Evolutionary conservation across 2,888 invertebrate species (phyloP).

Genomic region (Ectemnius lituratus): DNA sequence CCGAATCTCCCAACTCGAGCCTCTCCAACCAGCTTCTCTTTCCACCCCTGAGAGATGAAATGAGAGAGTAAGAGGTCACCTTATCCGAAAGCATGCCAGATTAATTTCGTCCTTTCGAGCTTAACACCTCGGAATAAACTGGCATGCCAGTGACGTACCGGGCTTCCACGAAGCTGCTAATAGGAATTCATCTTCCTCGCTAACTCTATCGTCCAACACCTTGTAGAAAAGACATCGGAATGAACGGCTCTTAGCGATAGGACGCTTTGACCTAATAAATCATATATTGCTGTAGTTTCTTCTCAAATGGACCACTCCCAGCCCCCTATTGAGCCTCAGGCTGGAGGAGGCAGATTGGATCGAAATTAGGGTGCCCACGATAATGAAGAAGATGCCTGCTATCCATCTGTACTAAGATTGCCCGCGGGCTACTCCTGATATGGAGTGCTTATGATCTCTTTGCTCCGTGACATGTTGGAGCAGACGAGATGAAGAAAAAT

Average conservation of each 20-base stretch:
- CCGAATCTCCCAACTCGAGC: constrained; percentile 41
- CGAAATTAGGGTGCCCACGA: neutral
- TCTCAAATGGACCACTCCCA: neutral
- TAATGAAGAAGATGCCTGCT: neutral
- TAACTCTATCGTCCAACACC: constrained; percentile 16
- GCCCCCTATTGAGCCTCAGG: neutral
- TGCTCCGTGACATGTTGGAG: constrained; percentile 26
- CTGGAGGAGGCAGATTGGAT: neutral
- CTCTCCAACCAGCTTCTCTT: constrained; percentile 37
- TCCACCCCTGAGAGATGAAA: constrained; percentile 12
- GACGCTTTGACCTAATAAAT: neutral
- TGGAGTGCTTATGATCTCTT: constrained; percentile 47
- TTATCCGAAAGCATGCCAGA: constrained; percentile 39
- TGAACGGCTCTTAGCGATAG: neutral
- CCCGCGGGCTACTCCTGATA: constrained; percentile 20
- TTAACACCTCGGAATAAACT: constrained; percentile 43
- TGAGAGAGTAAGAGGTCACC: neutral
- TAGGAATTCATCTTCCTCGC: constrained; percentile 45
- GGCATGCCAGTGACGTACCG: constrained; percentile 27
- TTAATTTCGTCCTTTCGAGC: constrained; percentile 45
- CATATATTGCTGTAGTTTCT: neutral
- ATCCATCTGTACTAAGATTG: neutral
- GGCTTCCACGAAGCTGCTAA: constrained; percentile 43
- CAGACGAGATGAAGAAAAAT: constrained; percentile 23
- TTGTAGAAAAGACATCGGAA: neutral